Evolutionary conservation across 2,888 invertebrate genomes (phyloP).

Genomic region (Pristionchus fissidentatus): DNA sequence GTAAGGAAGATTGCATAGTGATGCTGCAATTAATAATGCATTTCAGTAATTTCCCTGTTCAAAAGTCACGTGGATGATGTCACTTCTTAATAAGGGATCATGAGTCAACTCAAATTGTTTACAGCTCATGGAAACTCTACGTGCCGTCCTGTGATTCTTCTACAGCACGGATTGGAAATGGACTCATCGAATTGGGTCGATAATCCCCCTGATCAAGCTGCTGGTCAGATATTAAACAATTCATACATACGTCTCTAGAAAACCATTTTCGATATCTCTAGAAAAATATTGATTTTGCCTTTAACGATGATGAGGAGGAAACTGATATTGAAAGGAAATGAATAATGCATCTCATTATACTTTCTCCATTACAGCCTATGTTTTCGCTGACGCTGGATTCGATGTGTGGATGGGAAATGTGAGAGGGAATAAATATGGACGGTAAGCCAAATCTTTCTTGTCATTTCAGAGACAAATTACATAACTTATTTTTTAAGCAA

Average conservation of each 20-base stretch:
- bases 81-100: too few species aligned
- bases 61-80: too few species aligned
- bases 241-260: not conserved
- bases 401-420: conserved; percentile 87
- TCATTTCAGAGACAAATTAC: not conserved
- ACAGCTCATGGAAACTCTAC: not conserved
- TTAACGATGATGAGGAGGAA: not conserved
- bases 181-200: conserved; percentile 63
- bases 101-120: too few species aligned
- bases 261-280: too few species aligned
- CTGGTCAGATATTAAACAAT: not conserved
- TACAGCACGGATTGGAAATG: conserved; percentile 85
- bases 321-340: not conserved
- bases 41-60: not conserved
- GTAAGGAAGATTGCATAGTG: not conserved
- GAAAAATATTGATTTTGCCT: too few species aligned
- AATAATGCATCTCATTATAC: not conserved
- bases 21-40: not conserved
- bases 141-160: conserved; percentile 77
- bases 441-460: conserved; percentile 58
- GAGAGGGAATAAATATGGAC: conserved; percentile 87
- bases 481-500: too few species aligned
- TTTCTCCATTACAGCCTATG: conserved; percentile 64
- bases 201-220: conserved; percentile 63
- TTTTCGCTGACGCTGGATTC: conserved; percentile 80